phyloP scores from a whole-genome alignment of 2,797 vertebrate species.

The Morus bassanus region DNA sequence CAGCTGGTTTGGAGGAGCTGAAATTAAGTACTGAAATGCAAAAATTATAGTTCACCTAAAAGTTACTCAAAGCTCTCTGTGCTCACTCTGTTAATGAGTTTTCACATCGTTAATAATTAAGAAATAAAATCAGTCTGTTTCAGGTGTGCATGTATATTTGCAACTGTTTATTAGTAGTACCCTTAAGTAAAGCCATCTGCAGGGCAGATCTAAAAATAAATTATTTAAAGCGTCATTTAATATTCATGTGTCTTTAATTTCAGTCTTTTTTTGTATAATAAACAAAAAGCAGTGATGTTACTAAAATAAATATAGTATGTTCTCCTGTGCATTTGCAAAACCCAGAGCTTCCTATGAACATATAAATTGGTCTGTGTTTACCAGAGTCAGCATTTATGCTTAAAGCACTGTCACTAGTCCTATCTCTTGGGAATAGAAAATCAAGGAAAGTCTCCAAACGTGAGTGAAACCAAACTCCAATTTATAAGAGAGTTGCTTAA shows the following conservation, averaged over 20 bases:
- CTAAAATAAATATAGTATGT: neutral
- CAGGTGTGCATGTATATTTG: neutral
- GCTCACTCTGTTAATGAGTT: neutral
- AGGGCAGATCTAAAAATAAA: neutral
- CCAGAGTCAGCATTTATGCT: neutral
- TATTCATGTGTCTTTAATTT: constrained; percentile 17
- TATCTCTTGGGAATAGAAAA: constrained; percentile 7
- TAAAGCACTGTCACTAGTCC: neutral
- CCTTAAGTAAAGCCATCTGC: neutral
- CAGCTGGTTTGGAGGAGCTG: neutral
- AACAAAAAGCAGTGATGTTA: constrained; percentile 16
- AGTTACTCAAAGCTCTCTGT: neutral
- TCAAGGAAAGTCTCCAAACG: neutral
- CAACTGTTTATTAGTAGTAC: neutral
- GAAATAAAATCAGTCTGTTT: neutral
- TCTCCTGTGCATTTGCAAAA: constrained; percentile 8
- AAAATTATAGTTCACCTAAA: neutral
- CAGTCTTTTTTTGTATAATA: neutral
- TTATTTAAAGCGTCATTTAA: constrained; percentile 34
- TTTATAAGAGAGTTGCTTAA: neutral
- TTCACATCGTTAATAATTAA: constrained; percentile 17
- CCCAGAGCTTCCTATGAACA: neutral
- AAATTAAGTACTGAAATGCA: neutral
- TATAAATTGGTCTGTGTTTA: neutral
- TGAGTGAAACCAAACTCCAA: neutral